Conservation (phyloP, 2,888 invertebrate species). For the Ochropleura leucogaster region DNA sequence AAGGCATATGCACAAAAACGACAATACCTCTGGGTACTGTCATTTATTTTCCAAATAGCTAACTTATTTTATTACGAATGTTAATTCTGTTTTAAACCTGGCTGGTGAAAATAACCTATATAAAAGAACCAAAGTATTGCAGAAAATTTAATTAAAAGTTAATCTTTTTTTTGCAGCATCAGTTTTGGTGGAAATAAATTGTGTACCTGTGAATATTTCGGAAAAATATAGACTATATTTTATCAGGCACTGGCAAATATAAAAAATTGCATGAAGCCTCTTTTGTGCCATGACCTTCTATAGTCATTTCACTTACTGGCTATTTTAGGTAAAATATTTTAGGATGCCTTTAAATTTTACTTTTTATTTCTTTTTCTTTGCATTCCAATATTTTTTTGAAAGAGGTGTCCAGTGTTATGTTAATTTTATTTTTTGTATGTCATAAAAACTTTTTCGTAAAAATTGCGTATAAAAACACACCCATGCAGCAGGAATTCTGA, state of each 20-base stretch:
- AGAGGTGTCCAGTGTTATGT: background rate
- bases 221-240: background rate
- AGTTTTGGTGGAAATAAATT: background rate
- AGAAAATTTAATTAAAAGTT: background rate
- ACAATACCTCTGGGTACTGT: background rate
- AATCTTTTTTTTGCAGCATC: background rate
- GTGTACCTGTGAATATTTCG: background rate
- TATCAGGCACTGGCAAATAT: background rate
- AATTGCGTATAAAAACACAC: background rate
- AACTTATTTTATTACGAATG: background rate
- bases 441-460: background rate
- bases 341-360: background rate
- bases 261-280: conserved; percentile 1
- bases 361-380: conserved; percentile 7
- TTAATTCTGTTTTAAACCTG: background rate
- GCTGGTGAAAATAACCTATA: background rate
- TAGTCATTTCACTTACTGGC: background rate
- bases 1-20: too few species aligned
- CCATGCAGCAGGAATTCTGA: too few species aligned
- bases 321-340: background rate
- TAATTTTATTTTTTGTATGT: background rate
- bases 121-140: background rate
- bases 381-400: background rate
- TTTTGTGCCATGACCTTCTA: background rate
- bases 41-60: background rate